Conservation (phyloP, 2,797 vertebrate genomes). For the Tokudaia muenninki region DNA sequence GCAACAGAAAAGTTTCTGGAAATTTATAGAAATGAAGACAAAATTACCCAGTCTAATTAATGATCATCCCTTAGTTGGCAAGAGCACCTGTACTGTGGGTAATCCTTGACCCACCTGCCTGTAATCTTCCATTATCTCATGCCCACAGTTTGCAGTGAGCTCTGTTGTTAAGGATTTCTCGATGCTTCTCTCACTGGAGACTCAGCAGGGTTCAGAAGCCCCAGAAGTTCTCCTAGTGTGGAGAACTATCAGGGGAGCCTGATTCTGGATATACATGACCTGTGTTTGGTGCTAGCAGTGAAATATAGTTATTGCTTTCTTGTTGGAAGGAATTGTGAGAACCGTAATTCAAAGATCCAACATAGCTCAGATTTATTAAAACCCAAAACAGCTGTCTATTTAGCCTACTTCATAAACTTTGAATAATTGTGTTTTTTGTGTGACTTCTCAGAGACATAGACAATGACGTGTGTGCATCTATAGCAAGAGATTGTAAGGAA, state of each 20-base stretch:
- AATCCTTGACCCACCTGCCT: conserved; percentile 23
- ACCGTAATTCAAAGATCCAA: neutral
- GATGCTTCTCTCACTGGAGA: neutral
- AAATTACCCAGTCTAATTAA: neutral
- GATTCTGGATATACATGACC: neutral
- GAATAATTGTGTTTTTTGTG: neutral
- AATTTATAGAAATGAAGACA: conserved; percentile 47
- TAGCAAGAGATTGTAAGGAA: neutral
- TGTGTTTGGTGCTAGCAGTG: neutral
- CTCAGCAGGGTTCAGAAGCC: neutral
- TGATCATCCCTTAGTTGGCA: conserved; percentile 9
- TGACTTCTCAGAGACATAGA: neutral
- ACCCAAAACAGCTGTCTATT: conserved; percentile 10
- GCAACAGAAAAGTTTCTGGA: neutral
- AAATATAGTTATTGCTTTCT: neutral
- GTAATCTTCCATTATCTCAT: neutral
- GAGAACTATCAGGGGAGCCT: neutral
- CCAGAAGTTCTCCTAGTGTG: no score
- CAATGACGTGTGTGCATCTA: neutral
- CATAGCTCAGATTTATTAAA: conserved; percentile 28
- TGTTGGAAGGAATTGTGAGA: conserved; percentile 2
- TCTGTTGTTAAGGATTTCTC: neutral
- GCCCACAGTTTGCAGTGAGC: neutral
- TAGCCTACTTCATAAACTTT: conserved; percentile 3
- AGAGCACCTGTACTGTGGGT: neutral